Conservation (phyloP, 2,113 vertebrate species). For the Paracanthobrama guichenoti region DNA sequence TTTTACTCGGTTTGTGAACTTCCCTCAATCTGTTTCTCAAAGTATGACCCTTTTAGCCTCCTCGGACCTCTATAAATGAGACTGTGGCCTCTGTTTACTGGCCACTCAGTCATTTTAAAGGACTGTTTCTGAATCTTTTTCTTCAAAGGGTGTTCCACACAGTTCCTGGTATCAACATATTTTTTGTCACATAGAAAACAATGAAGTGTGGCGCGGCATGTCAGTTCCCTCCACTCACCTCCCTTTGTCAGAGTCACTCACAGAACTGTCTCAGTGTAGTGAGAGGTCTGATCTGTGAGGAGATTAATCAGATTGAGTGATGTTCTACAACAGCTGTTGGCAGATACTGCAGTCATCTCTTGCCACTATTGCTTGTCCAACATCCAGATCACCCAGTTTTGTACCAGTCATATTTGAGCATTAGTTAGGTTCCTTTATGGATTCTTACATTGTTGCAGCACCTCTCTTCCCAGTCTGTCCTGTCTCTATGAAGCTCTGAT, state of each 20-base stretch:
- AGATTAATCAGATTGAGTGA: slow-evolving; percentile 6
- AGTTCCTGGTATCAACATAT: not conserved
- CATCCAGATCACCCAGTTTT: not conserved
- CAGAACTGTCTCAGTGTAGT: too few relatives aligned
- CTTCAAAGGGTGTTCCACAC: not conserved
- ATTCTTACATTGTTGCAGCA: too few relatives aligned
- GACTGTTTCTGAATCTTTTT: not conserved
- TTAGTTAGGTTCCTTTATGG: not conserved
- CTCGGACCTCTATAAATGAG: not conserved
- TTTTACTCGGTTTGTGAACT: not conserved
- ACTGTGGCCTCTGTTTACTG: not conserved
- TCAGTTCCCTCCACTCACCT: too few relatives aligned
- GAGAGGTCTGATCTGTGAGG: not conserved
- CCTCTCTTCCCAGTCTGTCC: too few relatives aligned
- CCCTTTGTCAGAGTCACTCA: not conserved
- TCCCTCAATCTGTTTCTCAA: not conserved
- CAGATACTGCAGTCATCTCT: not conserved
- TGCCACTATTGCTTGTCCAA: not conserved
- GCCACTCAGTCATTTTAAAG: not conserved
- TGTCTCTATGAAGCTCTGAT: too few relatives aligned
- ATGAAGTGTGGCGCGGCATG: too few relatives aligned
- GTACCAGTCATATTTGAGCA: not conserved
- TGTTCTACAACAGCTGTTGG: not conserved
- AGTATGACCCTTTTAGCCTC: not conserved
- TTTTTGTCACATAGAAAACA: not conserved